Evolutionary conservation across 2,888 invertebrate species (phyloP), one percentile per base, ranked within the genome.

Genomic region (Balanococcus diminutus): DNA sequence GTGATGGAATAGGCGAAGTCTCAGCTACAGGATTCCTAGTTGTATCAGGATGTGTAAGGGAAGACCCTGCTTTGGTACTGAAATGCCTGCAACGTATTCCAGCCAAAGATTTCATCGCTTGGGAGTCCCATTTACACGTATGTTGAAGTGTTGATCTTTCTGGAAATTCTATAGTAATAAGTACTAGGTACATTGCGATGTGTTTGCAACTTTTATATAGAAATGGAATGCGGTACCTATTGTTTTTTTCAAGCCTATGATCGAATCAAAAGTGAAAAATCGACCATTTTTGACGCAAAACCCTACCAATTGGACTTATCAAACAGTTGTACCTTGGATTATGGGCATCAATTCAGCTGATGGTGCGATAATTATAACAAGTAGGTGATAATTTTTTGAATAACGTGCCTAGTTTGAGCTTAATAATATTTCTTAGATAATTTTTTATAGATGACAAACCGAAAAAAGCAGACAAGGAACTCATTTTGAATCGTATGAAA

Each of bases 51-150:
- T 67, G 61, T 28, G 3, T 93, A 4, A 91, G 90, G 0, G 87
- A 89, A 8, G 91, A 89, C 87, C 92, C 90, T 32, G 89, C 89
- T 82, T 91, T 92, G 32, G 92, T 94, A 90, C 90, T 94, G 0
- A 91, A 92, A 14, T 95, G 95, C 89, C 90, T 95, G 72, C 92
- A 91, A 88, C 90, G 91, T 87, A 91, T 93, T 92, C 94, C 0
- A 93, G 92, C 91, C n/a, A n/a, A 91, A 72, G 90, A 92, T 81
- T 90, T 95, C 22, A 16, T 31, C n/a, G 28, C 51, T n/a, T 11
- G 22, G 22, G 28, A 19, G 22, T 28, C 9, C n/a, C 25, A 31
- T 56, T 28, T 82, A 31, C 31, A 46, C 31, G 82, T 82, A 51
- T 42, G 16, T 42, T 16, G 11, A 36, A 36, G 8, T 36, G 36